Evolutionary conservation across 1,140 invertebrate genomes (phyloP).

Genomic region (Meloidogyne hapla): DNA sequence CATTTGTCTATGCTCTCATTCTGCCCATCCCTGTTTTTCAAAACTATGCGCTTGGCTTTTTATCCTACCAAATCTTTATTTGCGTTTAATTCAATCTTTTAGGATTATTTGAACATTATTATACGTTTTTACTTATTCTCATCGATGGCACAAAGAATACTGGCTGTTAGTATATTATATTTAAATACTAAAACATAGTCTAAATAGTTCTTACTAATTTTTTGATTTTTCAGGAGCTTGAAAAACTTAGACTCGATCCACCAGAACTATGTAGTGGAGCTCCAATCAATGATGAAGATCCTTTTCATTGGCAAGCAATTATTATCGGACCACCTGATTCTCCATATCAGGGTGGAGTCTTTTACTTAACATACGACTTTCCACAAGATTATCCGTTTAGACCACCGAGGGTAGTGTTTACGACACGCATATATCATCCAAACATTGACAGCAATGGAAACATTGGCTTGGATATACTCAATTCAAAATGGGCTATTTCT

Average conservation of each 20-base stretch:
- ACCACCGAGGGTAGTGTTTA: conserved; percentile 85
- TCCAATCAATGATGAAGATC: conserved; percentile 86
- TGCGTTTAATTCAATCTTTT: too few relatives aligned
- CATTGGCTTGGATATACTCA: conserved; percentile 97
- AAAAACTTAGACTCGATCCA: conserved; percentile 71
- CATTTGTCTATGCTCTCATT: too few relatives aligned
- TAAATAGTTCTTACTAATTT: too few relatives aligned
- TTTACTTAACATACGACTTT: conserved; percentile 98
- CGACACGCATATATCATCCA: conserved; percentile 97
- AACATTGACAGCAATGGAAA: conserved; percentile 96
- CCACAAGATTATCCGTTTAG: conserved; percentile 95
- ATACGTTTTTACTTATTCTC: too few relatives aligned
- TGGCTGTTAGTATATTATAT: too few relatives aligned
- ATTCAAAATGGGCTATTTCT: conserved; percentile 97
- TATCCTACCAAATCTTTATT: too few relatives aligned
- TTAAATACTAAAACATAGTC: too few relatives aligned
- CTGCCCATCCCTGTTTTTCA: too few relatives aligned
- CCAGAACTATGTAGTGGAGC: conserved; percentile 96
- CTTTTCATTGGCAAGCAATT: conserved; percentile 96
- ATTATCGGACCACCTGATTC: conserved; percentile 92
- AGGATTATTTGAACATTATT: too few relatives aligned
- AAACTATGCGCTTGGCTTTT: too few relatives aligned
- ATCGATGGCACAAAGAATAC: too few relatives aligned
- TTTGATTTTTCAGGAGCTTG: neutral
- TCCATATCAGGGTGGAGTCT: conserved; percentile 82